Base-by-base conservation (phyloP, 2,888 invertebrate genomes). In the Helleia helle region DNA sequence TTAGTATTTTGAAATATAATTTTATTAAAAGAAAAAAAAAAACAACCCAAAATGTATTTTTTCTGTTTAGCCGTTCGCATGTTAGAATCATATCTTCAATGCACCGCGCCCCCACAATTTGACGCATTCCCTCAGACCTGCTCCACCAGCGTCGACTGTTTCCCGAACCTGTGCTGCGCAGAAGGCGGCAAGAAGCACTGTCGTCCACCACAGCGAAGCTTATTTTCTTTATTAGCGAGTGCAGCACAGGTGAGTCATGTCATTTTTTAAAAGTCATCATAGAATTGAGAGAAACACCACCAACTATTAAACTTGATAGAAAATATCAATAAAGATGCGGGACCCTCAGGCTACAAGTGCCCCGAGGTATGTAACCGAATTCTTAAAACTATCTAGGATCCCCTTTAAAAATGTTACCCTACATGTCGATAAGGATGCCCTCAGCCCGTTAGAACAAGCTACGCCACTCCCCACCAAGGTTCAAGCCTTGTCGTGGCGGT, bases 131-230 rank as follows among this genome's bases (percentile, higher is more conserved):
- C 92, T 1, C 90, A 90, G 58, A 72, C 87, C 15, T 93, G 93
- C 63, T 87, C 87, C 46, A 89, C 89, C 4, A 89, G 89, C 8
- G 79, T 92, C 2, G 92, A 93, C 65, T 93, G 93, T 63, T 92
- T 93, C 66, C 93, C 93, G 4, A 92, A 92, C 71, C 77, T 93
- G 44, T 93, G 93, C 62, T 93, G 93, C 48, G 92, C 93, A 51
- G 93, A 93, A 69, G 88, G 88, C 29, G 91, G 91, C 3, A 87
- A 87, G 54, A 89, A 89, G 51, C 87, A 89, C 54, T 93, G 93
- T 58, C 85, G 93, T 31, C 92, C 93, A 4, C 91, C 93, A 22
- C 91, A 89, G 60, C 87, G 90, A 52, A 92, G 92, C 8, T 62
- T 93, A 1, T 69, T 92, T 13, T 87, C 91, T 0, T 63, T 92